Base-by-base conservation (phyloP, 2,797 vertebrate genomes). In the Mallotus villosus region DNA sequence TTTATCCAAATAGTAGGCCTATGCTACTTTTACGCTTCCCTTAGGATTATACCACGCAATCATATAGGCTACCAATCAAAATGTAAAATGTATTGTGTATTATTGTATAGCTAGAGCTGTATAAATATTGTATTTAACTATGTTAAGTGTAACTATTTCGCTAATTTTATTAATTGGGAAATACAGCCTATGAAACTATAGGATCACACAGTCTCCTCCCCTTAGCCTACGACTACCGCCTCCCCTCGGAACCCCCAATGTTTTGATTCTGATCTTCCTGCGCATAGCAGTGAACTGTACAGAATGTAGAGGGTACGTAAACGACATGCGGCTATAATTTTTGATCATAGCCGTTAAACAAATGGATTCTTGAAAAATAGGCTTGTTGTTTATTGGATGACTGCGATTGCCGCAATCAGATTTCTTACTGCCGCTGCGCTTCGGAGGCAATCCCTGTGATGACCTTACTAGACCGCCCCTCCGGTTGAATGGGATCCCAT, bases 381-480 rank as follows among this genome's bases (percentile, higher is more conserved):
- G 22, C 41, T 51, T 19, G 21, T 25, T 46, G 12, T 11, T 67
- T 65, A 22, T 67, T 24, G n/a, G 67, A 34, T 21, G 9, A 16
- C 34, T 22, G 37, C 58, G 32, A 68, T 68, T 74, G 57, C 70
- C 22, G 27, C 62, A 68, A 66, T 82, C 60, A 73, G 60, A 72
- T 73, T 70, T 81, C 69, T 78, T 71, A 63, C 70, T 62, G 68
- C 73, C 72, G 74, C 74, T 57, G 25, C 63, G 77, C 58, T 27
- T 65, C 73, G 78, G 82, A 82, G 80, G 77, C 72, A 60, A 70
- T 70, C 82, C 81, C 77, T 79, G 86, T 84, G 82, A 76, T 92
- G 88, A 90, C 81, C 87, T 87, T 85, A 71, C 80, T 80, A 78
- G 83, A 71, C 86, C 85, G 81, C 73, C 81, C 82, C 81, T 86